Evolutionary conservation across 1,140 invertebrate species (phyloP).

Genomic region (Centruroides vittatus): DNA sequence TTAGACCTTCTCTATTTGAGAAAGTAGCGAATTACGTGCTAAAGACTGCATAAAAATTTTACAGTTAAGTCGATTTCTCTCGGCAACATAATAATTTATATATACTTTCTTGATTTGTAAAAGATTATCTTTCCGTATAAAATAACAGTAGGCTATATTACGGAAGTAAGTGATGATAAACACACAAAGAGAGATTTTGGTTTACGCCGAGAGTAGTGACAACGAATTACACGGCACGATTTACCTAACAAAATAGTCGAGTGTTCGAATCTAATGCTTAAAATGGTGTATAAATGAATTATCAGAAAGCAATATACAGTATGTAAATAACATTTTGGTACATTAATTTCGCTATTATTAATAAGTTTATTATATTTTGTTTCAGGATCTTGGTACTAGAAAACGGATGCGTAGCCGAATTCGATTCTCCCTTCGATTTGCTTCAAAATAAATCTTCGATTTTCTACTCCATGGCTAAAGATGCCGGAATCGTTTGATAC

Average conservation of each 20-base stretch:
- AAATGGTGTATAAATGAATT: background rate
- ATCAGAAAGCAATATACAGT: background rate
- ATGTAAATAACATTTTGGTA: background rate
- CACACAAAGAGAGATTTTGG: too few species aligned
- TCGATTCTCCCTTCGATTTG: conserved; percentile 29
- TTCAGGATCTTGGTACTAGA: conserved; percentile 25
- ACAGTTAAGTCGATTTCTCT: too few species aligned
- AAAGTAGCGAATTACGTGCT: too few species aligned
- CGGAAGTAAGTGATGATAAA: too few species aligned
- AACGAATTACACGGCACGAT: too few species aligned
- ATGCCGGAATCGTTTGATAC: conserved; percentile 21
- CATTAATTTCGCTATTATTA: background rate
- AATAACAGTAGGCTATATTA: too few species aligned
- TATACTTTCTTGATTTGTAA: too few species aligned
- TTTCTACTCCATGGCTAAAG: conserved; percentile 29
- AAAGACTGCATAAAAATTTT: too few species aligned
- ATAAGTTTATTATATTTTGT: background rate
- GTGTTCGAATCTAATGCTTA: background rate
- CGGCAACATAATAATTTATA: too few species aligned
- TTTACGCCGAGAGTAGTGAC: background rate
- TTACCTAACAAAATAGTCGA: background rate
- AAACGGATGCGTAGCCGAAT: conserved; percentile 32
- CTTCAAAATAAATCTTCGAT: conserved; percentile 23
- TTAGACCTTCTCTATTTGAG: too few species aligned
- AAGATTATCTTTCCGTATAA: too few species aligned